Evolutionary conservation across 2,888 invertebrate species (phyloP).

Genomic region (Apamea crenata): DNA sequence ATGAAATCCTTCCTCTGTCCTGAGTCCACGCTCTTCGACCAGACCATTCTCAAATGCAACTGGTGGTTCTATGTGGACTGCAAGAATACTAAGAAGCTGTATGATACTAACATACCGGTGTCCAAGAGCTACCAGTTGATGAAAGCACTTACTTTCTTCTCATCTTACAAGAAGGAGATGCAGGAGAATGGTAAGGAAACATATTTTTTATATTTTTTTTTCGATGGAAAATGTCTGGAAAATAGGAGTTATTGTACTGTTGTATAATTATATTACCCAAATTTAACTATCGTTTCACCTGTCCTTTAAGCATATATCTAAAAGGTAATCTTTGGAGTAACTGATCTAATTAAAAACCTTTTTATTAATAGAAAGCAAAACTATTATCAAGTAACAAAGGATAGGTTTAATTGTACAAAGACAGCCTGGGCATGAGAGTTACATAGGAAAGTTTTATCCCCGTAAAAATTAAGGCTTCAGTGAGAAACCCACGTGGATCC

Average conservation of each 20-base stretch:
- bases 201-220: background rate
- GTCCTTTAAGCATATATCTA: background rate
- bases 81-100: slow-evolving; percentile 94
- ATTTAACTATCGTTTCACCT: background rate
- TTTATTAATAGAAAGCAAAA: background rate
- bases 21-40: slow-evolving; percentile 97
- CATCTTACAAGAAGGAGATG: slow-evolving; percentile 94
- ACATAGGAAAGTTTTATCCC: background rate
- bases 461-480: background rate
- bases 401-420: background rate
- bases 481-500: background rate
- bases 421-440: background rate
- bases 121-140: slow-evolving; percentile 97
- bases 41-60: slow-evolving; percentile 97
- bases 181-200: slow-evolving; percentile 78
- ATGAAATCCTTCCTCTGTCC: slow-evolving; percentile 98
- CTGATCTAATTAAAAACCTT: background rate
- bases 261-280: background rate
- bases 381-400: background rate
- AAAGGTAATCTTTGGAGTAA: background rate
- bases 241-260: background rate
- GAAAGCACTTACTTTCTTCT: slow-evolving; percentile 97
- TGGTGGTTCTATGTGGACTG: slow-evolving; percentile 99
- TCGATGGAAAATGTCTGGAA: background rate
- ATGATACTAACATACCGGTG: slow-evolving; percentile 97